These are phyloP conservation scores for Agriopis leucophaearia DNA, from an alignment of 2,888 invertebrate genomes.

Conservation along the genomic window DNA sequence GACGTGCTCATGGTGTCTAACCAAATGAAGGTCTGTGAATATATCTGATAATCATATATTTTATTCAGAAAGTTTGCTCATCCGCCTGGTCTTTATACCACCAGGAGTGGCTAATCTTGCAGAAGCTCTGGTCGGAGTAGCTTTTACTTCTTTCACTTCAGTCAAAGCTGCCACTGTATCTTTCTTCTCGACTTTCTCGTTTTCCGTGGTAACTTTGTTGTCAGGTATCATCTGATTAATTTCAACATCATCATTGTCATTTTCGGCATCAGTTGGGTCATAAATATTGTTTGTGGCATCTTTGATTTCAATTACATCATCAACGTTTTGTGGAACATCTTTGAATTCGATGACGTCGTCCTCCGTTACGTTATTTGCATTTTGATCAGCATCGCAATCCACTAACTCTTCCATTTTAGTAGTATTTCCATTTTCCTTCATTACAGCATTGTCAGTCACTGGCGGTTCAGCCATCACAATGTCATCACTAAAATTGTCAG, in stretches of 20 bases:
- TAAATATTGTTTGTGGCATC: constrained; percentile 17
- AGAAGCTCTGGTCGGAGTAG: constrained; percentile 62
- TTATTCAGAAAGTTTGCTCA: constrained; percentile 63
- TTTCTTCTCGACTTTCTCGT: constrained; percentile 23
- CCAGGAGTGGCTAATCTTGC: constrained; percentile 63
- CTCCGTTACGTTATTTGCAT: not conserved
- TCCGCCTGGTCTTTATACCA: constrained; percentile 65
- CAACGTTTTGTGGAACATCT: constrained; percentile 17
- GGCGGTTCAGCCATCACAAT: constrained; percentile 3
- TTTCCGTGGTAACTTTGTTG: constrained; percentile 25
- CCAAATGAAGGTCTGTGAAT: too few relatives aligned
- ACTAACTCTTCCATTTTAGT: not conserved
- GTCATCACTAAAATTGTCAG: not conserved
- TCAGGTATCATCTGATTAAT: not conserved
- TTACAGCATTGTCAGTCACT: not conserved
- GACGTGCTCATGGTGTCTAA: too few relatives aligned
- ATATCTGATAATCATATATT: not conserved
- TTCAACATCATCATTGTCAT: constrained; percentile 28
- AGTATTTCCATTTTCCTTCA: not conserved
- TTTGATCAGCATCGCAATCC: not conserved
- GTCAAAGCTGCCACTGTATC: constrained; percentile 49
- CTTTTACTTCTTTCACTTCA: constrained; percentile 48
- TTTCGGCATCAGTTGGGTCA: constrained; percentile 18
- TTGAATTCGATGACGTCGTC: not conserved
- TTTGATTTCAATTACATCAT: not conserved